Evolutionary conservation across 1,140 invertebrate genomes (phyloP), one percentile per base, ranked within the genome.

Genomic region (Drosophila baimaii): DNA sequence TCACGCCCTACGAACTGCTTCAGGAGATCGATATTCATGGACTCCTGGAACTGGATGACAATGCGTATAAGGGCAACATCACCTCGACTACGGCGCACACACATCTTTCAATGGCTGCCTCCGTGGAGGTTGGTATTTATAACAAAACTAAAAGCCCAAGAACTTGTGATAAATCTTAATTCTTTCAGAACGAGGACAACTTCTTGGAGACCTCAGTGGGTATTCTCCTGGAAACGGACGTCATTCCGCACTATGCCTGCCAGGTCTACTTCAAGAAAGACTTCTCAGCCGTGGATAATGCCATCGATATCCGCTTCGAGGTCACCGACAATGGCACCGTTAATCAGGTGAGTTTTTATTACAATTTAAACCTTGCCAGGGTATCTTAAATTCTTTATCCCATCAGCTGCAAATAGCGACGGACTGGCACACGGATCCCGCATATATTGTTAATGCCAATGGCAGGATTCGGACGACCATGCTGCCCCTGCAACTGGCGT

Each of bases 241-340:
- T 94, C 27, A 91, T 96, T 19, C 93, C 93, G 17, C 92, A 96
- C 33, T 95, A 96, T 19, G 93, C 92, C 69, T 94, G 94, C 15
- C 93, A 93, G 56, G 92, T 95, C 47, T 91, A 93, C 43, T 93
- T 95, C 8, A 95, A 94, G 64, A 95, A 95, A 76, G 94, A 96
- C 80, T 95, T 95, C 49, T 94, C 94, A 0, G 93, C 94, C 23
- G 88, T 92, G 0, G 94, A 95, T 65, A 95, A 94, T 41, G 83
- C 93, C 7, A 58, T 96, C 0, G 93, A 94, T 5, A 92, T 93
- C 10, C 93, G 93, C 1, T 93, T 94, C 35, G 93, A 94, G 51
- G 92, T 94, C 29, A 91, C 63, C 7, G 86, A 92, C 37, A 86
- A 91, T 65, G 84, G 74, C 29, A 71, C 63, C 0, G 10, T 85